These are phyloP conservation scores for Champsocephalus gunnari DNA, from an alignment of 2,797 vertebrate genomes.

Conservation along the genomic window DNA sequence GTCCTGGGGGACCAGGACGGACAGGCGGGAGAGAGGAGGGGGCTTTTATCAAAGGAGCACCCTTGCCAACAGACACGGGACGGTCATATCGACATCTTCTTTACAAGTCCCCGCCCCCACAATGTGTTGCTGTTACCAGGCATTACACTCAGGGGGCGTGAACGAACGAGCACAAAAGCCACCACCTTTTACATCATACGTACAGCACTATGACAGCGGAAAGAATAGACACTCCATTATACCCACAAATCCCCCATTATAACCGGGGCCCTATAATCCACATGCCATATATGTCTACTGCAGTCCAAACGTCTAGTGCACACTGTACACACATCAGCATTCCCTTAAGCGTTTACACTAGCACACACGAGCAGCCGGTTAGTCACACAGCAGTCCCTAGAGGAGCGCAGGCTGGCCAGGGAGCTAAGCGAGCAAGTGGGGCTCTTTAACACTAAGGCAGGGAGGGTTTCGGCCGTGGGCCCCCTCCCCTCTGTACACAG, in stretches of 20 bases:
- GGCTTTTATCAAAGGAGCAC: conserved; percentile 76
- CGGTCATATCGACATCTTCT: conserved; percentile 62
- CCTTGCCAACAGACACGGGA: conserved; percentile 65
- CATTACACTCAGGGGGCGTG: conserved; percentile 62
- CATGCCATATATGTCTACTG: conserved; percentile 86
- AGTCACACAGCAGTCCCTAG: conserved; percentile 79
- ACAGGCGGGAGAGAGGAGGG: conserved; percentile 43
- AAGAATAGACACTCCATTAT: conserved; percentile 81
- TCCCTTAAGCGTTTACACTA: conserved; percentile 85
- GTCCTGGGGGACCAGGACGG: conserved; percentile 72
- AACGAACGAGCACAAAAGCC: conserved; percentile 73
- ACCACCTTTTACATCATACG: conserved; percentile 74
- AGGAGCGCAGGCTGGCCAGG: conserved; percentile 85
- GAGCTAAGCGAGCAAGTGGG: conserved; percentile 84
- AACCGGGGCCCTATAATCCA: conserved; percentile 70
- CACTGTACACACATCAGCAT: conserved; percentile 81
- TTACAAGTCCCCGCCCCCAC: conserved; percentile 51
- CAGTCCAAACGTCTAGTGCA: conserved; percentile 79
- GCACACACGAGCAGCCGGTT: conserved; percentile 85
- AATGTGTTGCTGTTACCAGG: conserved; percentile 65
- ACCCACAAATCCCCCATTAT: conserved; percentile 77
- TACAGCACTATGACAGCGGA: conserved; percentile 85
- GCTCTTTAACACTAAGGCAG: conserved; percentile 82
- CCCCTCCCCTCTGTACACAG: conserved; percentile 80
- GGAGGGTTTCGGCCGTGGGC: conserved; percentile 54